These are phyloP conservation scores for Microtus pennsylvanicus DNA, from an alignment of 2,113 vertebrate species.

Conservation along the genomic window DNA sequence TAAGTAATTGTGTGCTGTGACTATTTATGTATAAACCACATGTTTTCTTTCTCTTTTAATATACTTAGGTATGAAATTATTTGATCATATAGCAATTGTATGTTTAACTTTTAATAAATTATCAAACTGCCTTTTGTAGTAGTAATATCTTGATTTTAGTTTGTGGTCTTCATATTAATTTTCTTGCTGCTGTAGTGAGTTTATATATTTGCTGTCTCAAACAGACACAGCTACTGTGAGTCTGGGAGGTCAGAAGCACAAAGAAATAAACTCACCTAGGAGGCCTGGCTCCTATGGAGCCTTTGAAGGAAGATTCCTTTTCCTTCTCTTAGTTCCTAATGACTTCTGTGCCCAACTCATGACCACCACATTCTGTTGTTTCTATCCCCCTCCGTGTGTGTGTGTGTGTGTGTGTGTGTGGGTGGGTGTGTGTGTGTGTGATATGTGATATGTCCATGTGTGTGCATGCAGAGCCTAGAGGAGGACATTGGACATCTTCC, in stretches of 20 bases:
- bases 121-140: background rate
- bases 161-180: background rate
- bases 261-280: background rate
- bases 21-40: background rate
- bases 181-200: background rate
- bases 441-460: background rate
- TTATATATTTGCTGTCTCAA: background rate
- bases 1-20: background rate
- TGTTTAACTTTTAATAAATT: constrained; percentile 21
- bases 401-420: too few species aligned
- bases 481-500: background rate
- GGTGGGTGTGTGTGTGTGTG: too few species aligned
- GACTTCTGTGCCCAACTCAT: too few species aligned
- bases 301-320: background rate
- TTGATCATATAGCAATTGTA: background rate
- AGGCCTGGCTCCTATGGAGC: background rate
- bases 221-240: background rate
- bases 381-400: background rate
- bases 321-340: background rate
- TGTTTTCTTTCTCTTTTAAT: background rate
- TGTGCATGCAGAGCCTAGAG: background rate
- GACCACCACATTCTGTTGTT: background rate
- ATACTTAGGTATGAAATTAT: background rate
- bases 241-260: background rate
- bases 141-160: constrained; percentile 15